Evolutionary conservation across 1,140 invertebrate genomes (phyloP).

Genomic region (Drosophila azteca): DNA sequence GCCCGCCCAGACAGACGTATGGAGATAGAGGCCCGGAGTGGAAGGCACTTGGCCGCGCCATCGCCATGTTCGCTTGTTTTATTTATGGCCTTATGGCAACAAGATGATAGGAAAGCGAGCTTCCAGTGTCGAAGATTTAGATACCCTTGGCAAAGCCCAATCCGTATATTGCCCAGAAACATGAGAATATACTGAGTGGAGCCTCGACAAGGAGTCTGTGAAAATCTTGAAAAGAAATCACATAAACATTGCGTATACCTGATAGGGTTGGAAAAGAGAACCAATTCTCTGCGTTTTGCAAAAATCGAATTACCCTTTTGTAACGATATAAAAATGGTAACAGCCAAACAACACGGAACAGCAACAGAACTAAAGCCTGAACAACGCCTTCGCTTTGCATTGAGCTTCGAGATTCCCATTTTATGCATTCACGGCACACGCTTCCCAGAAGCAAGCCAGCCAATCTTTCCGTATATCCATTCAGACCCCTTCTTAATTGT

Average conservation of each 20-base stretch:
- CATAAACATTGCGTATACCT: too few species aligned
- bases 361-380: conserved; percentile 20
- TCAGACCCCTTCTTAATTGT: conserved; percentile 63
- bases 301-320: too few species aligned
- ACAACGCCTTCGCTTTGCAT: conserved; percentile 50
- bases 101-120: conserved; percentile 12
- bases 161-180: too few species aligned
- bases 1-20: conserved; percentile 8
- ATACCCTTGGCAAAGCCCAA: too few species aligned
- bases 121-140: too few species aligned
- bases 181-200: too few species aligned
- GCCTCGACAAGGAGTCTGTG: too few species aligned
- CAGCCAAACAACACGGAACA: conserved; percentile 3
- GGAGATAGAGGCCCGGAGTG: conserved; percentile 9
- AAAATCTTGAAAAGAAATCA: not conserved
- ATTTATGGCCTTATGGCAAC: conserved; percentile 56
- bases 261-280: too few species aligned
- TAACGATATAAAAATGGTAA: conserved; percentile 20
- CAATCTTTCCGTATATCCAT: conserved; percentile 56
- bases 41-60: conserved; percentile 40
- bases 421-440: conserved; percentile 77
- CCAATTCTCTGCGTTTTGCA: too few species aligned
- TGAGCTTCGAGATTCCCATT: conserved; percentile 67
- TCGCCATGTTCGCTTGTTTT: conserved; percentile 65
- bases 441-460: conserved; percentile 65